Base-by-base conservation (phyloP, 2,113 vertebrate species). In the Bostrychus sinensis region DNA sequence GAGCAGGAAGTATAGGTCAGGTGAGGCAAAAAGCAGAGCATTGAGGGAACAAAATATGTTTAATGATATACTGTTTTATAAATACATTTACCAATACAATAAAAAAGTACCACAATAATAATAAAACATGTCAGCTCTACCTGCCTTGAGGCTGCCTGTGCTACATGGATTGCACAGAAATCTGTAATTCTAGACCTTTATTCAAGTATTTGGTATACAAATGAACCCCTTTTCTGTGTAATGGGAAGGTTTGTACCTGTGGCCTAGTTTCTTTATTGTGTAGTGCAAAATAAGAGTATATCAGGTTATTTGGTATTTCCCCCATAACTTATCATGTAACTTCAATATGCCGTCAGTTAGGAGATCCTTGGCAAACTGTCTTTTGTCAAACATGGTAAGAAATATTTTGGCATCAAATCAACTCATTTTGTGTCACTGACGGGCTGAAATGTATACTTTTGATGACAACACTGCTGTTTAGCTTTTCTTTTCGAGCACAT, bases 281-380 rank as follows among this genome's bases (percentile, higher is more conserved):
- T 51, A 54, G 25, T 38, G 32, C 13, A 32, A 34, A 9, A 60
- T 11, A 34, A 3, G 14, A 38, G 7, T 22, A 19, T 62, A 36
- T 70, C 26, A 30, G 19, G 56, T 81, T 57, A 61, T 63, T 53
- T 42, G 7, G 16, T 42, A 53, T 22, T 68, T 70, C 36, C n/a
- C 43, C 46, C 54, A 56, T 56, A 79, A 48, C 61, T 17, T 64
- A 62, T 62, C 53, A 12, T 32, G 9, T 48, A 42, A 23, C 26
- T 51, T 14, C 25, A 25, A 56, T 43, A 58, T 74, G 20, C 30
- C 17, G 5, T 12, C 60, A 10, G 59, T 8, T 16, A 42, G 9
- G 13, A 13, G 20, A 25, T 22, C 12, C 22, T 13, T 5, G 13
- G 7, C 42, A 13, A 56, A 46, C 20, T 22, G 13, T 26, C 19